Evolutionary conservation across 2,113 vertebrate species (phyloP).

Genomic region (Microcebus tavaratra): DNA sequence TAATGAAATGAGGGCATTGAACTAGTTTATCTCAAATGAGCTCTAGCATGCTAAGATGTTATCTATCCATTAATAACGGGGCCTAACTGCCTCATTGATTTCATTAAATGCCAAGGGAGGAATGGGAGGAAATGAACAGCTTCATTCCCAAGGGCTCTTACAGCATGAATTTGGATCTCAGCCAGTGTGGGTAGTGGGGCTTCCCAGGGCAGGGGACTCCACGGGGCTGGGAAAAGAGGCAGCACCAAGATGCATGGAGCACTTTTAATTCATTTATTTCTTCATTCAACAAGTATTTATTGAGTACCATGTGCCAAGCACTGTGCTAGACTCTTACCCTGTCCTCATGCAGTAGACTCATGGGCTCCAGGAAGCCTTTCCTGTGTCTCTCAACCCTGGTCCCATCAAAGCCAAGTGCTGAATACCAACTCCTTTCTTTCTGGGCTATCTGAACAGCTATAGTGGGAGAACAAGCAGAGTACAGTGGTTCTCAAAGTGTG

Average conservation of each 20-base stretch:
- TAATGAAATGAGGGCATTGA: conserved; percentile 44
- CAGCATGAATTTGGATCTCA: background rate
- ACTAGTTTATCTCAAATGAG: background rate
- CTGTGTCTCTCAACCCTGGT: background rate
- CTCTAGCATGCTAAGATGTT: conserved; percentile 48
- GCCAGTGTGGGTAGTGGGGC: background rate
- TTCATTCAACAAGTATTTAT: conserved; percentile 2
- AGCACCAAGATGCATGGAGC: background rate
- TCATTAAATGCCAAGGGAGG: conserved; percentile 47
- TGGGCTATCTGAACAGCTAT: background rate
- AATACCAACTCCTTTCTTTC: background rate
- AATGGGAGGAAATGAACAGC: conserved; percentile 34
- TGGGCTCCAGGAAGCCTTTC: background rate
- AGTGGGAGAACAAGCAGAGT: background rate
- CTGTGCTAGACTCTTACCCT: background rate
- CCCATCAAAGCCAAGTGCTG: background rate
- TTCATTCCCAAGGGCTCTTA: conserved; percentile 21
- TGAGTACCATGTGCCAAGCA: background rate
- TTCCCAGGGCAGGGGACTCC: background rate
- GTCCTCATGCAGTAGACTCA: background rate
- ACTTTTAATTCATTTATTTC: background rate
- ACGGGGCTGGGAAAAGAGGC: background rate
- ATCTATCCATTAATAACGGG: conserved; percentile 54
- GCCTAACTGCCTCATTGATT: conserved; percentile 50
- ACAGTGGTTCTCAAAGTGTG: background rate